Conservation (phyloP, 2,888 invertebrate species). For the Meloe dianella region DNA sequence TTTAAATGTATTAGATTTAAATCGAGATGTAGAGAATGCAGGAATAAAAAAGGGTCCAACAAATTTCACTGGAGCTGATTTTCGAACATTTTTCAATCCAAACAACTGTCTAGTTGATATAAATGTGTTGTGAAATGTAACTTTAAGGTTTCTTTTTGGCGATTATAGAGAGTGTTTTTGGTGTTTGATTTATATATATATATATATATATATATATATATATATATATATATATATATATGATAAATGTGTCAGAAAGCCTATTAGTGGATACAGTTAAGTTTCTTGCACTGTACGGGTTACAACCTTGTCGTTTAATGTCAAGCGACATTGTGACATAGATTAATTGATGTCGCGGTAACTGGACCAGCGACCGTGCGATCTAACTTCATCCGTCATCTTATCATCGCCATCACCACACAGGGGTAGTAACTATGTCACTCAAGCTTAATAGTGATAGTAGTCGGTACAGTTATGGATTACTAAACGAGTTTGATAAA, state of each 20-base stretch:
- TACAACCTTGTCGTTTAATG: slow-evolving; percentile 46
- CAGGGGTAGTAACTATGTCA: slow-evolving; percentile 22
- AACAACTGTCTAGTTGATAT: background rate
- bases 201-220: too few relatives aligned
- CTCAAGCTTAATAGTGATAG: slow-evolving; percentile 39
- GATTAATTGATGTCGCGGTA: slow-evolving; percentile 49
- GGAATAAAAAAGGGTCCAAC: slow-evolving; percentile 1
- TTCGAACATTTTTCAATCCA: slow-evolving; percentile 4
- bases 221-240: too few relatives aligned
- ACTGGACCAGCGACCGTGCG: slow-evolving; percentile 41
- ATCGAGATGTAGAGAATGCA: background rate
- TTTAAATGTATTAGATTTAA: slow-evolving; percentile 1
- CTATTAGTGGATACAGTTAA: slow-evolving; percentile 44
- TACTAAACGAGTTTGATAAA: slow-evolving; percentile 25
- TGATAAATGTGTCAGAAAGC: slow-evolving; percentile 47
- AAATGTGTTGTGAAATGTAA: slow-evolving; percentile 10
- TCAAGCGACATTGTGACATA: slow-evolving; percentile 44
- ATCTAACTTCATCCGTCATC: slow-evolving; percentile 49
- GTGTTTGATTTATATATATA: slow-evolving; percentile 4
- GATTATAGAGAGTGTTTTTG: slow-evolving; percentile 13
- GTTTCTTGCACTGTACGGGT: slow-evolving; percentile 45
- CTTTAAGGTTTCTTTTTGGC: background rate
- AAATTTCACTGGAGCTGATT: background rate
- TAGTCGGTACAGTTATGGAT: slow-evolving; percentile 19
- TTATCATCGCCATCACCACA: slow-evolving; percentile 28